Evolutionary conservation across 2,113 vertebrate genomes (phyloP), one percentile per base, ranked within the genome.

Genomic region (Geothlypis trichas): DNA sequence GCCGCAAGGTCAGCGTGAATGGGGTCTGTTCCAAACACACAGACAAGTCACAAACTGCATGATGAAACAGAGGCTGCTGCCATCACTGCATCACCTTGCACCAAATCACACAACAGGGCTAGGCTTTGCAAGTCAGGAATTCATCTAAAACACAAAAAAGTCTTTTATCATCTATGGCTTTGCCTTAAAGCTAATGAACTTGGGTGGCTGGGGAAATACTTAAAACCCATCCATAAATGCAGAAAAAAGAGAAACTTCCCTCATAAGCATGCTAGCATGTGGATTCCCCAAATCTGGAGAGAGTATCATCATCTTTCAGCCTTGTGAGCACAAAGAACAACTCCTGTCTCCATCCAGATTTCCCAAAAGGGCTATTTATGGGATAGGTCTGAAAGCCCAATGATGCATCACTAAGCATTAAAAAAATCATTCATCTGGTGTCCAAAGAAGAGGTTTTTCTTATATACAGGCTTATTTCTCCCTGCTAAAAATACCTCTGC

Each of bases 1-100:
- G 96, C 49, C 98, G 98, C 95, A 98, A 94, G 23, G 99, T 99
- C 83, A 99, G 98, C 10, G 98, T 99, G 95, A 99, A 98, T 1
- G 98, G 98, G 4, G 98, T 99, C 98, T 99, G 97, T 93, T 81
- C 49, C 65, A 65, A 95, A 93, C 33, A 88, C 63, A 94, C 27
- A 84, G 61, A 80, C 41, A 80, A 57, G 57, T 20, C 63, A 63
- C 57, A 71, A 42, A 44, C 17, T 31, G 42, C 49, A 58, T 37
- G 42, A 44, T 37, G 42, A 44, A 57, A 84, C 57, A 68, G 57
- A 84, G 46, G 42, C 39, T 49, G 37, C 35, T 58, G 51, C 49
- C 54, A 65, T 24, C 67, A 31, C 55, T 68, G 30, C 8, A 6
- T 11, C 46, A 23, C 47, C 47, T 75, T 5, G 3, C 52, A 75